A percentile compares a stretch with the other conserved stretches of the same genome.
Conservation (phyloP, 2,113 vertebrate species). For the Tragelaphus imberbis region DNA sequence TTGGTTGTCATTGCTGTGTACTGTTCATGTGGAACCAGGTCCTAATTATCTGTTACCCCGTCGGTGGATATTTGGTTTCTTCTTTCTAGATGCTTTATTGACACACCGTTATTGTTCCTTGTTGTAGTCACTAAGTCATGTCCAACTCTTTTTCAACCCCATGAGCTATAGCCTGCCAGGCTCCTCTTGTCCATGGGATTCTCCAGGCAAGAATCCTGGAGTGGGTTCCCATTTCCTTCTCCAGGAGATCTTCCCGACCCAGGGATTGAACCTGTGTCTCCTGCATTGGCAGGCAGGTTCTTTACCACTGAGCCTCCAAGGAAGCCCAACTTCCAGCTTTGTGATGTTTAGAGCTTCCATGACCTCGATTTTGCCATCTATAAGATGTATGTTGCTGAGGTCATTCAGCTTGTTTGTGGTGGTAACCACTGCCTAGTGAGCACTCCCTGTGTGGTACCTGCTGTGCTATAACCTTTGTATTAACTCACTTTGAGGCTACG, state of each 20-base stretch:
- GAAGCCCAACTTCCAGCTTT: neutral
- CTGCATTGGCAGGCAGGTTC: neutral
- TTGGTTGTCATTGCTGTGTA: neutral
- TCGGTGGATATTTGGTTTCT: neutral
- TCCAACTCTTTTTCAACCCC: neutral
- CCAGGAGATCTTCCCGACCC: neutral
- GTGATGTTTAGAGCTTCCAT: neutral
- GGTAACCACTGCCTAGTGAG: neutral
- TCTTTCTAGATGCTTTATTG: neutral
- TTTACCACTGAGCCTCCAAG: neutral
- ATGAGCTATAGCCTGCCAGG: neutral
- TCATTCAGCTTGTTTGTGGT: neutral
- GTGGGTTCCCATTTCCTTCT: neutral
- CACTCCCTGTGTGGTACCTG: accelerated
- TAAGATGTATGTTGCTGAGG: neutral
- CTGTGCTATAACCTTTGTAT: neutral
- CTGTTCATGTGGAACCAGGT: neutral
- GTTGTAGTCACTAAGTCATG: neutral
- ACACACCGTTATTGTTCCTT: neutral
- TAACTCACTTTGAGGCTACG: accelerated
- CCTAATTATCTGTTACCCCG: neutral
- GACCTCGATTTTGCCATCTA: neutral
- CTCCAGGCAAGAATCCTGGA: neutral
- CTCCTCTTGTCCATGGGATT: neutral
- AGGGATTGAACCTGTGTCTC: neutral